These are phyloP conservation scores for Microctonus brassicae DNA, from an alignment of 2,888 invertebrate species.

Conservation along the genomic window DNA sequence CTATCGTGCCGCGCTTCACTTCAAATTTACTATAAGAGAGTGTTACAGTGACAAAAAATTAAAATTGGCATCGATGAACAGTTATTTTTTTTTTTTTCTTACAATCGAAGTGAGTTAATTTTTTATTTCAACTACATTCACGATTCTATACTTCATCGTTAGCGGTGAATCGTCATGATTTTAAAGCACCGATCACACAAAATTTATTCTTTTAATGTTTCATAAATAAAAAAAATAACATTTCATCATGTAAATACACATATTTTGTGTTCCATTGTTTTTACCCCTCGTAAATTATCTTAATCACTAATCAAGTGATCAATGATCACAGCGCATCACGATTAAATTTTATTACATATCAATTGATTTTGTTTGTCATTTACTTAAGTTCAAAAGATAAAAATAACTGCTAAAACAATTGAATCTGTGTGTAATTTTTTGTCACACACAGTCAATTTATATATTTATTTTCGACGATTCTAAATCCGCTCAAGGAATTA, in stretches of 20 bases:
- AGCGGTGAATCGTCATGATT: conserved; percentile 2
- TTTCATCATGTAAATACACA: conserved; percentile 25
- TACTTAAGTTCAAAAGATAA: conserved; percentile 39
- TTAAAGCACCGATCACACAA: conserved; percentile 50
- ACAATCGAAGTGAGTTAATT: conserved; percentile 1
- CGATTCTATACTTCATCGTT: background rate
- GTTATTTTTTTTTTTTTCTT: background rate
- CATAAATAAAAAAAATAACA: conserved; percentile 16
- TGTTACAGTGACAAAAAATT: conserved; percentile 22
- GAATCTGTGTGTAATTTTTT: conserved; percentile 35
- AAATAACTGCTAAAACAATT: conserved; percentile 43
- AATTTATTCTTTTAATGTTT: conserved; percentile 11
- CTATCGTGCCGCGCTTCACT: conserved; percentile 26
- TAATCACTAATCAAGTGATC: conserved; percentile 52
- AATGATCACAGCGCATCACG: conserved; percentile 41
- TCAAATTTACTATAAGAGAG: background rate
- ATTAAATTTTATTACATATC: conserved; percentile 35
- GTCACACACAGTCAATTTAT: background rate
- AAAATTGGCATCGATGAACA: conserved; percentile 30
- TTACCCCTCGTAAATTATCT: conserved; percentile 39
- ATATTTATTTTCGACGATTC: conserved; percentile 19
- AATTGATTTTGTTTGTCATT: conserved; percentile 36
- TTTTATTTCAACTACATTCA: conserved; percentile 37
- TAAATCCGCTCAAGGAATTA: conserved; percentile 29
- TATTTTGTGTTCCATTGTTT: conserved; percentile 27